A percentile compares a stretch with the other conserved stretches of the same genome.
These are phyloP conservation scores for Poeciliopsis retropinna DNA, from an alignment of 2,113 vertebrate species.

Conservation along the genomic window DNA sequence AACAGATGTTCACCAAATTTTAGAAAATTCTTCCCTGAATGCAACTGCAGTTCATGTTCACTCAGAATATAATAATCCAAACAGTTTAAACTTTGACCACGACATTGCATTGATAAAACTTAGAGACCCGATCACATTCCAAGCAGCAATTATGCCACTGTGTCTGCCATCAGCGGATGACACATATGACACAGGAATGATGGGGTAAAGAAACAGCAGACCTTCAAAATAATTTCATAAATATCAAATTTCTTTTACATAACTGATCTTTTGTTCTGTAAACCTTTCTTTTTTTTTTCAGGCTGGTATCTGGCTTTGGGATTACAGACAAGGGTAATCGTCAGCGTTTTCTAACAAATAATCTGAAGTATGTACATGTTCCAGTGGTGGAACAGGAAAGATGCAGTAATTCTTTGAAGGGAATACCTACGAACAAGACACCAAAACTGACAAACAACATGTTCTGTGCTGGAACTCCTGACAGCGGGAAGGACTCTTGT, in stretches of 20 bases:
- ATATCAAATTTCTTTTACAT: background rate
- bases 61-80: slow-evolving; percentile 48
- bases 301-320: slow-evolving; percentile 69
- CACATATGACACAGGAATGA: background rate
- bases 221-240: background rate
- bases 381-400: slow-evolving; percentile 58
- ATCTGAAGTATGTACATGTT: slow-evolving; percentile 52
- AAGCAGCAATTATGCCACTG: slow-evolving; percentile 66
- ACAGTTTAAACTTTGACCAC: background rate
- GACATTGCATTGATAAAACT: slow-evolving; percentile 75
- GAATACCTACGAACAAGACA: rapidly evolving
- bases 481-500: slow-evolving; percentile 61
- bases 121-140: slow-evolving; percentile 43
- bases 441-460: slow-evolving; percentile 63
- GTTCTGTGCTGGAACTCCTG: slow-evolving; percentile 69
- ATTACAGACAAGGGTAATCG: rapidly evolving
- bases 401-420: slow-evolving; percentile 12
- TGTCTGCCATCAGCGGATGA: slow-evolving; percentile 61
- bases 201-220: slow-evolving; percentile 56
- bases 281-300: slow-evolving; percentile 30
- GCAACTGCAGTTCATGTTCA: slow-evolving; percentile 58
- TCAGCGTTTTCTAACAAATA: rapidly evolving
- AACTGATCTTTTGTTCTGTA: background rate
- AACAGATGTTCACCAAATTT: background rate
- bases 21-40: rapidly evolving